Evolutionary conservation across 2,888 invertebrate genomes (phyloP).

Genomic region (Macaria notata): DNA sequence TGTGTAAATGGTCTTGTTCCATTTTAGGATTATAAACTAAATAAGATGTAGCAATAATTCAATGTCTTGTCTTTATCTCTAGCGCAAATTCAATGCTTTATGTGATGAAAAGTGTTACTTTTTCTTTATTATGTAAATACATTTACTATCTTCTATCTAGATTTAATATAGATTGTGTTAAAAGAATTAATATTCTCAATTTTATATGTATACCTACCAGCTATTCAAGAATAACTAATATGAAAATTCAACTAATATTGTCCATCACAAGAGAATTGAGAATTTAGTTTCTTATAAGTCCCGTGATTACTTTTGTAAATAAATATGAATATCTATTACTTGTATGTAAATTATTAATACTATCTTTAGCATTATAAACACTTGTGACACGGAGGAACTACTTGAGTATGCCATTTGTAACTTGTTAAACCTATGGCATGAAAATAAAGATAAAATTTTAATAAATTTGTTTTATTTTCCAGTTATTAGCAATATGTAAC

Average conservation of each 20-base stretch:
- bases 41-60: slow-evolving; percentile 9
- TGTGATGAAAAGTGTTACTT: slow-evolving; percentile 5
- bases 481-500: background rate
- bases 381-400: slow-evolving; percentile 26
- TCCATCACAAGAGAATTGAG: slow-evolving; percentile 2
- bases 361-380: slow-evolving; percentile 17
- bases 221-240: background rate
- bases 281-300: slow-evolving; percentile 9
- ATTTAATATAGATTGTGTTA: slow-evolving; percentile 4
- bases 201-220: background rate
- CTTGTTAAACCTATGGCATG: slow-evolving; percentile 42
- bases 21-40: slow-evolving; percentile 7
- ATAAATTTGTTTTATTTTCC: slow-evolving; percentile 23
- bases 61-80: slow-evolving; percentile 4
- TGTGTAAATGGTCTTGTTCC: slow-evolving; percentile 4
- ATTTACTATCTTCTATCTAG: slow-evolving; percentile 9
- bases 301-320: slow-evolving; percentile 21
- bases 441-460: slow-evolving; percentile 55
- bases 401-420: slow-evolving; percentile 40
- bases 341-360: slow-evolving; percentile 21
- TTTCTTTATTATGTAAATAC: slow-evolving; percentile 22
- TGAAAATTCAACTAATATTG: slow-evolving; percentile 3
- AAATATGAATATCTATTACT: slow-evolving; percentile 14
- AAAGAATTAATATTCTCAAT: slow-evolving; percentile 1
- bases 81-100: slow-evolving; percentile 14